These are phyloP conservation scores for Anolis apletophallus DNA, from an alignment of 2,797 vertebrate genomes.

Conservation along the genomic window DNA sequence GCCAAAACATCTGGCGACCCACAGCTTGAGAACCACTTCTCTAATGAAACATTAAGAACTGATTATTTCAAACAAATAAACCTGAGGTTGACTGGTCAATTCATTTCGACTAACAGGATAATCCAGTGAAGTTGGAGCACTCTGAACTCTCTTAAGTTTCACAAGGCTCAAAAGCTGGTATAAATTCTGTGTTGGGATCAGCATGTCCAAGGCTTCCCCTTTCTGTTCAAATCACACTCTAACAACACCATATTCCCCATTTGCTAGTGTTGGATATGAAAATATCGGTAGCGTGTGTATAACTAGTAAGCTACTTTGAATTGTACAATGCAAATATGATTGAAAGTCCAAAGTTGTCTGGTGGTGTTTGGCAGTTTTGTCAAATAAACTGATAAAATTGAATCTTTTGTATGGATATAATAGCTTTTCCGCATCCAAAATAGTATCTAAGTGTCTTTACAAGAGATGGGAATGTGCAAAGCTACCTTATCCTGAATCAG, in stretches of 20 bases:
- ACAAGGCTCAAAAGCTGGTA: background rate
- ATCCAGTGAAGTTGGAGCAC: background rate
- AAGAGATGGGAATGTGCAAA: no score
- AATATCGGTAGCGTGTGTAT: background rate
- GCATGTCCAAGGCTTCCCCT: background rate
- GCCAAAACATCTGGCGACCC: no score
- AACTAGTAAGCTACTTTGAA: background rate
- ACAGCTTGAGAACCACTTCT: no score
- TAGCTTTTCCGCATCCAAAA: constrained; percentile 22
- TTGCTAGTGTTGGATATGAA: background rate
- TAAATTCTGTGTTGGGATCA: background rate
- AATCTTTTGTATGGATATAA: constrained; percentile 5
- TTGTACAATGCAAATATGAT: background rate
- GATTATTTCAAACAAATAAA: constrained; percentile 14
- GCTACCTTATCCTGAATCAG: no score
- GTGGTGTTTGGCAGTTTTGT: background rate
- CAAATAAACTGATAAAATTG: constrained; percentile 33
- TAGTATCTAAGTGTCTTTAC: background rate
- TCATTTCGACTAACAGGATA: constrained; percentile 26
- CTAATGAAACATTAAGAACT: background rate
- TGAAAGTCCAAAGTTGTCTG: background rate
- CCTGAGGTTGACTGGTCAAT: fast-evolving
- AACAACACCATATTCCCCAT: background rate
- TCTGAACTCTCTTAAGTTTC: no score
- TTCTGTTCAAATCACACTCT: background rate